A percentile compares a stretch with the other conserved stretches of the same genome.
Conservation (phyloP, 2,888 invertebrate species). For the Chrysopilus asiliformis region DNA sequence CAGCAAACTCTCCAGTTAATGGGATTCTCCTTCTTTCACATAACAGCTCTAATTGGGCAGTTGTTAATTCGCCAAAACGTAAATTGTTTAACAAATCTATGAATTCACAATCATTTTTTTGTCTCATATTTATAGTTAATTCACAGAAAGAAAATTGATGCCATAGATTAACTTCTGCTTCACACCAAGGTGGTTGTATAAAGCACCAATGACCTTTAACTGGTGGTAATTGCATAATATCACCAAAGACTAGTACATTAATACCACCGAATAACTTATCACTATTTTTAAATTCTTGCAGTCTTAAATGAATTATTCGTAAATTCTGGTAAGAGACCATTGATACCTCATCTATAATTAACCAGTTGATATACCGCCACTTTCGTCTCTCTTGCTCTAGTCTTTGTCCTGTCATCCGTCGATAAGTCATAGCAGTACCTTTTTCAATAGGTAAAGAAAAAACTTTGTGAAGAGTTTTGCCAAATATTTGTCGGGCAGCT, state of each 20-base stretch:
- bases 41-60: no score
- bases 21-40: no score
- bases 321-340: background rate
- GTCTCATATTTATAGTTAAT: conserved; percentile 13
- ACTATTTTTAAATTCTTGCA: background rate
- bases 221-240: background rate
- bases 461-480: no score
- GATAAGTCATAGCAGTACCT: no score
- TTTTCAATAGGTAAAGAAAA: no score
- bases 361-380: no score
- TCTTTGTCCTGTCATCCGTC: no score
- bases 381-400: no score
- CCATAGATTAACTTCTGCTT: background rate
- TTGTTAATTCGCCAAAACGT: background rate
- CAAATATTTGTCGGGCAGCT: no score
- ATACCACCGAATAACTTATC: background rate
- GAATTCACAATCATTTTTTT: conserved; percentile 17
- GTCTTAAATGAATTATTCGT: background rate
- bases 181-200: background rate
- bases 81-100: background rate
- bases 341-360: conserved; percentile 1
- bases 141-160: conserved; percentile 1
- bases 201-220: background rate
- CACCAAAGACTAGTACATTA: background rate
- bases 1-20: no score